These are phyloP conservation scores for Poeciliopsis presidionis DNA, from an alignment of 2,797 vertebrate species.

Conservation along the genomic window DNA sequence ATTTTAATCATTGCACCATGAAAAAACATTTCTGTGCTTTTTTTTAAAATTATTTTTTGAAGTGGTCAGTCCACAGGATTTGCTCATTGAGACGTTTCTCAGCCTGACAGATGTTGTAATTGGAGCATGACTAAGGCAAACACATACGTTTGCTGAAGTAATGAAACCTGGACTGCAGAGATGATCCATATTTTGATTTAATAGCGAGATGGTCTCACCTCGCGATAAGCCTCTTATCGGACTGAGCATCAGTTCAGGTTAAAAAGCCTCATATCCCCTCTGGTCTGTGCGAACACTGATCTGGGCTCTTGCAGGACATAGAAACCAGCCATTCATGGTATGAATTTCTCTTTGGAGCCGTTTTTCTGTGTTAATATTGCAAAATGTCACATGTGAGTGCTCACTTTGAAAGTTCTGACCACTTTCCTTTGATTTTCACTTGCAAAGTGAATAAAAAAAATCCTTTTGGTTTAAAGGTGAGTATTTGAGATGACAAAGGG, in stretches of 20 bases:
- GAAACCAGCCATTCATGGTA: neutral
- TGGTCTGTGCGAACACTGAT: neutral
- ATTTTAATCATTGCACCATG: conserved; percentile 2
- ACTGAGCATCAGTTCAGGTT: conserved; percentile 58
- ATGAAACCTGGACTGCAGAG: conserved; percentile 54
- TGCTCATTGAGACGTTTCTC: conserved; percentile 13
- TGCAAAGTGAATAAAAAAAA: neutral
- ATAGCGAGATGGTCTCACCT: conserved; percentile 69
- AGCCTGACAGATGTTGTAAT: conserved; percentile 26
- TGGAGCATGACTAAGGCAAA: conserved; percentile 41
- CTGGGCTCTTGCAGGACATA: neutral
- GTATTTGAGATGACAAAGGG: neutral
- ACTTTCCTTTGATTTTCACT: neutral
- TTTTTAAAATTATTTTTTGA: neutral
- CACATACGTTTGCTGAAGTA: conserved; percentile 46
- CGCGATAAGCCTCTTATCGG: conserved; percentile 71
- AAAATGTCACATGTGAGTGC: neutral
- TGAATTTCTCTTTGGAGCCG: conserved; percentile 13
- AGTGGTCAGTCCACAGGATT: conserved; percentile 21
- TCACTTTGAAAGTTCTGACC: neutral
- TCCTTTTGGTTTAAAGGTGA: neutral
- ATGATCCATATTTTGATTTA: conserved; percentile 69
- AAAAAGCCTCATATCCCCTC: conserved; percentile 59
- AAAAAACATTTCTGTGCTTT: conserved; percentile 10
- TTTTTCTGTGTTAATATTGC: neutral